Base-by-base conservation (phyloP, 2,113 vertebrate genomes). In the Poeciliopsis retropinna region DNA sequence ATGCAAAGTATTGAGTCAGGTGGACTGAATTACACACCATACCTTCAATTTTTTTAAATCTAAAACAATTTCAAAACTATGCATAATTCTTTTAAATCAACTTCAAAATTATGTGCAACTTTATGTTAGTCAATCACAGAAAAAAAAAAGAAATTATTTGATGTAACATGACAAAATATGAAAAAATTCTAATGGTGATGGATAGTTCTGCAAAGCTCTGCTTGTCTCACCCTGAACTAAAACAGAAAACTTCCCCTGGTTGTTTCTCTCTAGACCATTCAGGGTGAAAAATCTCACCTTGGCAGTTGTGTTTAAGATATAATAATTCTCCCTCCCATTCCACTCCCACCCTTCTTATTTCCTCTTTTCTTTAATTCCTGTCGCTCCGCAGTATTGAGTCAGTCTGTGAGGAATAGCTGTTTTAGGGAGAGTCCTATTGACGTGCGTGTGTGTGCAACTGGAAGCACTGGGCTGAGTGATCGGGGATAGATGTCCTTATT, bases 391-490 rank as follows among this genome's bases (percentile, higher is more conserved):
- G 72, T 90, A 91, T 91, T 84, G 92, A 92, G 82, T 86, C 72
- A 64, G 72, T 65, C 47, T 80, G 80, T 93, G 88, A 94, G 75
- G 73, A 88, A 92, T 90, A 71, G 82, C 80, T 83, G 73, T 87
- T 92, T 93, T 92, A 93, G 81, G 87, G 81, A 88, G 88, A 84
- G 76, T 70, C 57, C 74, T 82, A 92, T 89, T 93, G 87, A 90
- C 75, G 31, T 86, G 80, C 65, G 75, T 39, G 81, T 69, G 75
- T 34, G 75, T 37, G 71, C 67, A 63, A 44, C 72, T 80, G 13
- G 72, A 78, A 66, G 82, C 73, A 65, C 70, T 30, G 29, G 85
- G 29, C 81, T 87, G 89, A 92, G 81, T 76, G 82, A 91, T 88
- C 54, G 74, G 60, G 73, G 75, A 86, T 78, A 79, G 88, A 93